Base-by-base conservation (phyloP, 2,113 vertebrate genomes). In the Ptyas mucosa region DNA sequence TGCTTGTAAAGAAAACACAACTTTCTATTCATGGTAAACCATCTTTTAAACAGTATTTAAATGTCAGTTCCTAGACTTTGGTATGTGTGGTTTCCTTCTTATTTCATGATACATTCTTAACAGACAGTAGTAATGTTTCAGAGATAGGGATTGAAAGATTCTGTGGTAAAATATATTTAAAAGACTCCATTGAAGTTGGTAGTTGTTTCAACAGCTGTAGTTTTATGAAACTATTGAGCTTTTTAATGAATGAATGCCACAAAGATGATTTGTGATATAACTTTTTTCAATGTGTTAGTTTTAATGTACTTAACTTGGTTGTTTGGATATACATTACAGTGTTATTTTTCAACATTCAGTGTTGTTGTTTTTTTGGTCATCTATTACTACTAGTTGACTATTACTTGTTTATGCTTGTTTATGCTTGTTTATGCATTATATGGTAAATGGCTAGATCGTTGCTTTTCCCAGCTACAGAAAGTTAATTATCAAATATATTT, bases 141-240 rank as follows among this genome's bases (percentile, higher is more conserved):
- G 81, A 91, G 89, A 87, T 23, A 58, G 12, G 11, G 8, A 2
- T 26, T 91, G 52, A 85, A 89, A 93, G 18, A 2, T 57, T 93
- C 69, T 93, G 39, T 57, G 49, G 43, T 2, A 18, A 24, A 43
- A 10, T 20, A 4, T 52, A 3, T 85, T 91, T 43, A 93, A 92
- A 95, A 94, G 55, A 55, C 92, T 26, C 0, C 88, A 91, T 86
- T 95, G 7, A 39, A 85, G 90, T 87, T 1, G 0, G 10, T 92
- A 54, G 26, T 46, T 3, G 1, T 95, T 96, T 95, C 91, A 95
- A 52, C n/a, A 89, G 93, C 93, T 96, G 20, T 91, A 85, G 94
- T 92, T 90, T 90, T 95, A 89, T 94, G 92, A 95, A 95, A 94
- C 90, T 89, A 86, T 95, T 96, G 89, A 94, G 95, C 94, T 93